Percentiles rank a stretch among this genome's conserved stretches.
These are phyloP conservation scores for Eudyptes chrysolophus DNA, from an alignment of 2,113 vertebrate genomes.

Conservation along the genomic window DNA sequence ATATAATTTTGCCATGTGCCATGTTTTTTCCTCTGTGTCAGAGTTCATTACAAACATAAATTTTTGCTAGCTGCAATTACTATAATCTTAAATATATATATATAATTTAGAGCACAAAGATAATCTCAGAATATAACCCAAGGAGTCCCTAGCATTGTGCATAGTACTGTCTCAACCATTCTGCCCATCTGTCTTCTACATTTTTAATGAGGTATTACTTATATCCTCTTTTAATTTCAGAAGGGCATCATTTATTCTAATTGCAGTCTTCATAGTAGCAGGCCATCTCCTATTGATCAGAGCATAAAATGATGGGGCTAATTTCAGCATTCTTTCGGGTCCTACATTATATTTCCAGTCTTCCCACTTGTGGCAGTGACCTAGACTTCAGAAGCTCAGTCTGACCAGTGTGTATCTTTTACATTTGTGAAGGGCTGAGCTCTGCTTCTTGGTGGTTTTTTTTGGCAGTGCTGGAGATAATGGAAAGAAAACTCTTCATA, in stretches of 20 bases:
- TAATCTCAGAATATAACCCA: neutral
- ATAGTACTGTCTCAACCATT: neutral
- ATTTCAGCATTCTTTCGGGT: neutral
- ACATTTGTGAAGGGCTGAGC: neutral
- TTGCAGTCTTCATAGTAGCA: neutral
- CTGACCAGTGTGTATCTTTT: neutral
- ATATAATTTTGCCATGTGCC: neutral
- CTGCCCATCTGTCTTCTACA: neutral
- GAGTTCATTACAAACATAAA: neutral
- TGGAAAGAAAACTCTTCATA: neutral
- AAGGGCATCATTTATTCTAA: neutral
- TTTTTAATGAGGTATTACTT: neutral
- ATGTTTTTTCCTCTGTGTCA: neutral
- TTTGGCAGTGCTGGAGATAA: neutral
- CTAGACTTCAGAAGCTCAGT: neutral
- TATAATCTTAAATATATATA: neutral
- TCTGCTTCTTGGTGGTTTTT: neutral
- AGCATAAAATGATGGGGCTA: neutral
- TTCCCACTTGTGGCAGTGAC: neutral
- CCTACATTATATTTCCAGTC: neutral
- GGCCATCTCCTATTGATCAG: neutral
- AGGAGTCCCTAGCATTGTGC: neutral
- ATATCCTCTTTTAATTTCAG: neutral
- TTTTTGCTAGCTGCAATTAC: neutral
- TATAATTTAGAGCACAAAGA: neutral